phyloP scores from a whole-genome alignment of 2,113 vertebrate species.

The Calidris pugnax region DNA sequence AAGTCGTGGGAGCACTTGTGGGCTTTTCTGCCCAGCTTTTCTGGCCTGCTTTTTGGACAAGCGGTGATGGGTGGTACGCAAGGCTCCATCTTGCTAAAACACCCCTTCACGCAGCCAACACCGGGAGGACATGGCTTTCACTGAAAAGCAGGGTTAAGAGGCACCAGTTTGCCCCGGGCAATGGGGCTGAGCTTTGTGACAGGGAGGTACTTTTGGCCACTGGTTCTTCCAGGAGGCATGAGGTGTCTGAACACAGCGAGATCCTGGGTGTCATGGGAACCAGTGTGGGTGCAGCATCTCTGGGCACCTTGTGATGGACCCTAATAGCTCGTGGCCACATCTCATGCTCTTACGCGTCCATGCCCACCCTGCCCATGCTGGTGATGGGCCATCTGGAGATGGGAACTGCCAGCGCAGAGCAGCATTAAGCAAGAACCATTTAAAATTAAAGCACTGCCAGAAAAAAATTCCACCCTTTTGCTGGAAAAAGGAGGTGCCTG shows the following conservation, averaged over 20 bases:
- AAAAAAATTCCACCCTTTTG: not conserved
- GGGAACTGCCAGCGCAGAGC: not conserved
- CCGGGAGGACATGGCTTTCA: not conserved
- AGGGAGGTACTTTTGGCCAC: not conserved
- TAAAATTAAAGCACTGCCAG: not conserved
- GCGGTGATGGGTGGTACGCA: not conserved
- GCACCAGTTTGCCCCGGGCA: not conserved
- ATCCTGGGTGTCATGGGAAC: not conserved
- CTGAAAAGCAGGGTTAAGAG: not conserved
- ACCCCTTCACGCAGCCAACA: not conserved
- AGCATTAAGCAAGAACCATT: not conserved
- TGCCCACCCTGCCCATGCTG: not conserved
- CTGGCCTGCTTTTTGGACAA: not conserved
- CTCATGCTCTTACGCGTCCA: not conserved
- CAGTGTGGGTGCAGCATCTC: not conserved
- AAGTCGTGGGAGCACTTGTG: not conserved
- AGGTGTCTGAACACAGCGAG: not conserved
- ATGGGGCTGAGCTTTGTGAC: accelerated
- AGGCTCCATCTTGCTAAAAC: not conserved
- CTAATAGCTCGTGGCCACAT: not conserved
- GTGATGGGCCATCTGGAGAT: not conserved
- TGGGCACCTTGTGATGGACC: not conserved
- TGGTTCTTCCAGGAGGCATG: accelerated
- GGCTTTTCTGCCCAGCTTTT: not conserved
- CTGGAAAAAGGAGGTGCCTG: not conserved